Evolutionary conservation across 2,797 vertebrate genomes (phyloP), one percentile per base, ranked within the genome.

Genomic region (Lithobates pipiens): DNA sequence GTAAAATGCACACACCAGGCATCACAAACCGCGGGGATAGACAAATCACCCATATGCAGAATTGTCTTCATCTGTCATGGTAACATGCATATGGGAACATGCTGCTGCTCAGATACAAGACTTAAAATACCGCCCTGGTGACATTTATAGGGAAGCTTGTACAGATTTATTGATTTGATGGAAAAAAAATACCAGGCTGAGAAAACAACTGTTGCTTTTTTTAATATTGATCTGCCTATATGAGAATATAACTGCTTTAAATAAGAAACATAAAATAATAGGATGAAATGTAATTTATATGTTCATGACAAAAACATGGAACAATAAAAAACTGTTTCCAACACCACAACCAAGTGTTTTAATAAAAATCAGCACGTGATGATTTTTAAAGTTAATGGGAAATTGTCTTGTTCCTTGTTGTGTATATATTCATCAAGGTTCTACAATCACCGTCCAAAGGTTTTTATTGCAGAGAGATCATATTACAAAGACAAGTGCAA

Each of bases 1-100:
- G 83, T 86, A 92, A 91, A 93, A 91, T 92, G 88, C 90, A 90
- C 87, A 89, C 85, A 90, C 87, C 87, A 88, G 29, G 88, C 71
- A 76, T 84, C 90, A 87, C 89, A 89, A 89, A 89, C 84, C 77
- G 88, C 85, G 88, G 76, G 89, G 69, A 88, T 86, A 77, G 79
- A 65, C 74, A 77, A 82, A 90, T 89, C 91, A 92, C 21, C 39
- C 34, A 32, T 46, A 82, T 87, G 87, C 88, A 89, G 89, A 88
- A 86, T 10, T 11, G 90, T 91, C 90, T 88, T 88, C 88, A 86
- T 77, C 71, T 63, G 42, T 27, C 25, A 73, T 63, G 50, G 80
- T 25, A n/a, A 44, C 71, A 29, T 82, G 16, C 57, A 63, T 27
- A 34, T 3, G 23, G 32, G 27, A 74, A 25, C 57, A 54, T 15